Percentiles rank a stretch among this genome's conserved stretches.
phyloP scores from a whole-genome alignment of 2,797 vertebrate genomes.

The Sciurus carolinensis region DNA sequence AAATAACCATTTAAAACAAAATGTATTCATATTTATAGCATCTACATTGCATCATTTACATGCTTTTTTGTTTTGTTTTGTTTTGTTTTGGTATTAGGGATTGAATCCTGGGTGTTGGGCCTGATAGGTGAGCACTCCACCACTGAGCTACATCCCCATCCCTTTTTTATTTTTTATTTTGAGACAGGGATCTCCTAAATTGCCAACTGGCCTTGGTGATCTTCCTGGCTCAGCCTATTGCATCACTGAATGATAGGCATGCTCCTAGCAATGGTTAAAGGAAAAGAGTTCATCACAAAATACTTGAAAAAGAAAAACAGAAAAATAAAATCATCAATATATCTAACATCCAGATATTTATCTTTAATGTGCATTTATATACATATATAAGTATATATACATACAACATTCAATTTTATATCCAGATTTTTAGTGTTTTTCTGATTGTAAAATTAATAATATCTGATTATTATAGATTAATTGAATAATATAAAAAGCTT shows the following conservation, averaged over 20 bases:
- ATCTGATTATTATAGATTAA: not conserved
- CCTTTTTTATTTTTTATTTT: not conserved
- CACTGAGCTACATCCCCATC: not conserved
- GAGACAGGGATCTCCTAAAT: not conserved
- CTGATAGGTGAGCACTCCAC: not conserved
- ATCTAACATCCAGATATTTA: not conserved
- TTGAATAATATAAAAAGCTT: not conserved
- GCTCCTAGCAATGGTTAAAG: not conserved
- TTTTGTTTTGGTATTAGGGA: not conserved
- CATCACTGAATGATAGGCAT: no score
- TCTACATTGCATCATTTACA: not conserved
- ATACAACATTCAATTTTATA: slow-evolving; percentile 17
- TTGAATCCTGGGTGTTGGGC: not conserved
- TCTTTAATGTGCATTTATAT: slow-evolving; percentile 32
- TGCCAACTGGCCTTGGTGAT: no score
- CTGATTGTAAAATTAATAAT: slow-evolving; percentile 22
- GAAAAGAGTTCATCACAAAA: not conserved
- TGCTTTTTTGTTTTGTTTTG: not conserved
- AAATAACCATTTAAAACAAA: slow-evolving; percentile 40
- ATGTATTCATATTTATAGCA: not conserved
- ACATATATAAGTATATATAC: not conserved
- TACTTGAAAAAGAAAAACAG: not conserved
- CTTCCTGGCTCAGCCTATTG: no score
- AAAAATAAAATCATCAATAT: not conserved
- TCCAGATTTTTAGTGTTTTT: slow-evolving; percentile 9